Conservation (phyloP, 1,140 invertebrate genomes). For the Papilio machaon region DNA sequence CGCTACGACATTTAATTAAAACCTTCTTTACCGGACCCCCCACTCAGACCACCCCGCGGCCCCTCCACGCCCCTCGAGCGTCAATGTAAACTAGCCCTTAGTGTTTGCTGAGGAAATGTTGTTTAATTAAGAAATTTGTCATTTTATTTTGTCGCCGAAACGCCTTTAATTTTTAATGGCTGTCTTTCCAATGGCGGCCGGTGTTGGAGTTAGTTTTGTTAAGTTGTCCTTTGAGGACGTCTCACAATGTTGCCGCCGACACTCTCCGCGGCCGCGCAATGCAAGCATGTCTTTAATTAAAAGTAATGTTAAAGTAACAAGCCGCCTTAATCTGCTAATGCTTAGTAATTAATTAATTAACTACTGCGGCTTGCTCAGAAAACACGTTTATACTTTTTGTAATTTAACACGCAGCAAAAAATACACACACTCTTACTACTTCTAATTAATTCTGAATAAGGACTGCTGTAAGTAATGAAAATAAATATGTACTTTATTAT, state of each 20-base stretch:
- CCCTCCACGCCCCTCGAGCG: conserved; percentile 35
- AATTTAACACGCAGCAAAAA: background rate
- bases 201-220: conserved; percentile 16
- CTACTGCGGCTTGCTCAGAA: background rate
- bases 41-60: conserved; percentile 37
- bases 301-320: background rate
- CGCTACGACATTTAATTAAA: conserved; percentile 70
- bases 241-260: conserved; percentile 3
- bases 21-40: conserved; percentile 50
- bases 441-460: background rate
- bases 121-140: conserved; percentile 64
- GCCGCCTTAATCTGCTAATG: conserved; percentile 12
- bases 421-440: background rate
- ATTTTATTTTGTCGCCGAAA: conserved; percentile 50
- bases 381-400: background rate
- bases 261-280: background rate
- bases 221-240: conserved; percentile 19
- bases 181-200: conserved; percentile 38
- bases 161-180: conserved; percentile 49
- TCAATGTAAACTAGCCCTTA: conserved; percentile 63
- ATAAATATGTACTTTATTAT: background rate
- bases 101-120: conserved; percentile 50
- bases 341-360: conserved; percentile 10
- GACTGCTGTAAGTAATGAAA: background rate
- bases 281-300: conserved; percentile 10